A percentile compares a stretch with the other conserved stretches of the same genome.
phyloP scores from a whole-genome alignment of 2,888 invertebrate genomes.

The Lepeophtheirus nordmannii region DNA sequence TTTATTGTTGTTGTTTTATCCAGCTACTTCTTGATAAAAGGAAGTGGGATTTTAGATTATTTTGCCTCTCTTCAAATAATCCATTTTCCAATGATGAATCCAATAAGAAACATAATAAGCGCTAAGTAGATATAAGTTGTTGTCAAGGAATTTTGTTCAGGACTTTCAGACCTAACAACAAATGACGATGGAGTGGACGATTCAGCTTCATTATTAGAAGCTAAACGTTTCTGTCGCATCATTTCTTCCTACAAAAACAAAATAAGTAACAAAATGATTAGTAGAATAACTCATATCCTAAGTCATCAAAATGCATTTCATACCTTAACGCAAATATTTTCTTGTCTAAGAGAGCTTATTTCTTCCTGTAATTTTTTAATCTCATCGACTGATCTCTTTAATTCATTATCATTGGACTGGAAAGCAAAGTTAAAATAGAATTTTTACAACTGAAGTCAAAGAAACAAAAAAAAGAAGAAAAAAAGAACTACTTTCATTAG shows the following conservation, averaged over 20 bases:
- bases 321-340: slow-evolving; percentile 53
- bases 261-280: not conserved
- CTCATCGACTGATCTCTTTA: slow-evolving; percentile 55
- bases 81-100: slow-evolving; percentile 24
- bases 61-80: slow-evolving; percentile 16
- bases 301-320: not conserved
- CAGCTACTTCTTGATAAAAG: no score
- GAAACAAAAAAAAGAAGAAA: no score
- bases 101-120: slow-evolving; percentile 17
- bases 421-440: not conserved
- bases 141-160: slow-evolving; percentile 12
- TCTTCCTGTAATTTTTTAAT: slow-evolving; percentile 60
- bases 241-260: slow-evolving; percentile 14
- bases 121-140: slow-evolving; percentile 22
- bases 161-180: slow-evolving; percentile 5
- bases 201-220: not conserved
- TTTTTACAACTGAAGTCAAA: no score
- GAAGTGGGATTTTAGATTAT: not conserved
- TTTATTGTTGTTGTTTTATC: no score
- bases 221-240: slow-evolving; percentile 20
- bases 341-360: slow-evolving; percentile 61
- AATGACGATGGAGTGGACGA: not conserved
- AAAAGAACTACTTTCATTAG: no score
- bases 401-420: slow-evolving; percentile 32
- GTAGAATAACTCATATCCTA: not conserved